Evolutionary conservation across 2,113 vertebrate genomes (phyloP).

Genomic region (Trematomus loennbergii): DNA sequence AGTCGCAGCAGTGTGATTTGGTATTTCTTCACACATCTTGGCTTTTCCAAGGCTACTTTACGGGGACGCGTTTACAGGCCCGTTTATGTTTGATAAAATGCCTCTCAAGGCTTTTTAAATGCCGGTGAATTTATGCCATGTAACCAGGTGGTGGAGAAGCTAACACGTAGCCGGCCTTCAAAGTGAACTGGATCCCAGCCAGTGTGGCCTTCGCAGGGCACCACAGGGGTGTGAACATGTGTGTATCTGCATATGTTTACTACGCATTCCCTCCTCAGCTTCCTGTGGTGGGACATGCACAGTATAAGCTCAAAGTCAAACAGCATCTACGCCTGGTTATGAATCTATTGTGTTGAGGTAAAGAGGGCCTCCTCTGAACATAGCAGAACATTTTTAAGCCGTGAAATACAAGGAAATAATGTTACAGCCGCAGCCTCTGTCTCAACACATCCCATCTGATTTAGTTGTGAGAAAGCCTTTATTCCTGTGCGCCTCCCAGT

Average conservation of each 20-base stretch:
- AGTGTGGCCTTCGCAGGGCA: slow-evolving; percentile 37
- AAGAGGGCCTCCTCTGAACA: background rate
- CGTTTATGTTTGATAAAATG: slow-evolving; percentile 75
- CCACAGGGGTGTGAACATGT: slow-evolving; percentile 37
- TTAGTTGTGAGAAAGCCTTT: slow-evolving; percentile 41
- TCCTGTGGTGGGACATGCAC: slow-evolving; percentile 19
- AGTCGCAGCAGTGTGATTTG: slow-evolving; percentile 51
- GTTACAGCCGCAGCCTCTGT: slow-evolving; percentile 21
- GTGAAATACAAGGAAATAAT: background rate
- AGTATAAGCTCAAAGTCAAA: slow-evolving; percentile 43
- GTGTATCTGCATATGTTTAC: slow-evolving; percentile 26
- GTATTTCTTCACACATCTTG: slow-evolving; percentile 47
- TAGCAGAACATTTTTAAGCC: background rate
- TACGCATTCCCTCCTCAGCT: slow-evolving; percentile 6
- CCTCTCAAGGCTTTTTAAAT: slow-evolving; percentile 77
- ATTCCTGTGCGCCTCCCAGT: slow-evolving; percentile 43
- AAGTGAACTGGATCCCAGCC: slow-evolving; percentile 53
- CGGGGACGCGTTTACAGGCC: slow-evolving; percentile 66
- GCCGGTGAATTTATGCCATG: slow-evolving; percentile 67
- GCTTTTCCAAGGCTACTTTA: slow-evolving; percentile 64
- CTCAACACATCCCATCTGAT: slow-evolving; percentile 41
- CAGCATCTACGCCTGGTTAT: slow-evolving; percentile 16
- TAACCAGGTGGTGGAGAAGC: slow-evolving; percentile 49
- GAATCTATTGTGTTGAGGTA: slow-evolving; percentile 18
- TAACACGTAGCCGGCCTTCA: slow-evolving; percentile 51